A percentile compares a stretch with the other conserved stretches of the same genome.
Conservation (phyloP, 1,140 invertebrate genomes). For the Cotesia typhae region DNA sequence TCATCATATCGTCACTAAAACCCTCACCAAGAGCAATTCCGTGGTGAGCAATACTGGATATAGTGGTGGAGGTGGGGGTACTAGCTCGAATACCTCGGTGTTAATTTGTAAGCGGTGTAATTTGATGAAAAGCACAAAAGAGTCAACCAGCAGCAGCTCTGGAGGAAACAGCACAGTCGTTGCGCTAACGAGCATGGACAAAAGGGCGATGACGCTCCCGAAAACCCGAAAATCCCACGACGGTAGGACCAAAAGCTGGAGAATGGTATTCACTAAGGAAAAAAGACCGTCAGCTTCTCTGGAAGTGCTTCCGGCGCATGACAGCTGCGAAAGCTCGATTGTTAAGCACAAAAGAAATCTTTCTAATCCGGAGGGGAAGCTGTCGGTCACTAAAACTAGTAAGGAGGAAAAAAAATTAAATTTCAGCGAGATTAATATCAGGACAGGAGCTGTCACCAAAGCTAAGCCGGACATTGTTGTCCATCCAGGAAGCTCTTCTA, state of each 20-base stretch:
- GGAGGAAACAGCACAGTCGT: slow-evolving; percentile 22
- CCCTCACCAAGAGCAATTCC: slow-evolving; percentile 55
- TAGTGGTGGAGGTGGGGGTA: slow-evolving; percentile 32
- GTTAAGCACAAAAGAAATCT: slow-evolving; percentile 54
- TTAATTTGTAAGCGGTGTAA: slow-evolving; percentile 57
- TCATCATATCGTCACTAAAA: slow-evolving; percentile 39
- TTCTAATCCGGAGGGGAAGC: slow-evolving; percentile 59
- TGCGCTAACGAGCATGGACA: slow-evolving; percentile 47
- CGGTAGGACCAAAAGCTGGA: slow-evolving; percentile 58
- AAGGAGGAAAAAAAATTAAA: slow-evolving; percentile 42
- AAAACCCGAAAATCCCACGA: slow-evolving; percentile 56
- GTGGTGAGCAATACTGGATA: slow-evolving; percentile 44
- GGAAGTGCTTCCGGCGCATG: slow-evolving; percentile 50
- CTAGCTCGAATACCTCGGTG: slow-evolving; percentile 34
- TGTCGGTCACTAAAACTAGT: slow-evolving; percentile 26
- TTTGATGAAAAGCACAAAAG: slow-evolving; percentile 46
- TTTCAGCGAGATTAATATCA: slow-evolving; percentile 56
- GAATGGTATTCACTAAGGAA: slow-evolving; percentile 60
- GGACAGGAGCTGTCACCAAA: slow-evolving; percentile 30
- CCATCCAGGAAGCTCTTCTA: slow-evolving; percentile 47
- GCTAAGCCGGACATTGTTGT: slow-evolving; percentile 56
- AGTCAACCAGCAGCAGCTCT: slow-evolving; percentile 35
- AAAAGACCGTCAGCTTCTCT: slow-evolving; percentile 59
- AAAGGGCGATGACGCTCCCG: slow-evolving; percentile 59
- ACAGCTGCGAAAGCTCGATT: slow-evolving; percentile 31